A percentile compares a stretch with the other conserved stretches of the same genome.
These are phyloP conservation scores for Lipophrys pholis DNA, from an alignment of 2,113 vertebrate species.

Conservation along the genomic window DNA sequence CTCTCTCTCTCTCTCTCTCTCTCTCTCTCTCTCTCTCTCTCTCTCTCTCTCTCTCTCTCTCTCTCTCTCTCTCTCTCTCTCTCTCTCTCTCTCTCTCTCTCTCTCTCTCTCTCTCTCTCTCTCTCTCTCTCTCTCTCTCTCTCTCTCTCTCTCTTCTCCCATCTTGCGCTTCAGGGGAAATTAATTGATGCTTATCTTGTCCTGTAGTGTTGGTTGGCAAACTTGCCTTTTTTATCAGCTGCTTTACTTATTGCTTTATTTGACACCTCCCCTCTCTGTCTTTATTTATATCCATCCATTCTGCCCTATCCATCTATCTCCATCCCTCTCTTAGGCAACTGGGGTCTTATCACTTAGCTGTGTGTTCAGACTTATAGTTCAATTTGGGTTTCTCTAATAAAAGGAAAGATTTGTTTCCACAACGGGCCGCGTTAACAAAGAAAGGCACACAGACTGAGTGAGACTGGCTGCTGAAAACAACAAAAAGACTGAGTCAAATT, in stretches of 20 bases:
- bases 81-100: too few species aligned
- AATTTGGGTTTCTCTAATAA: slow-evolving; percentile 56
- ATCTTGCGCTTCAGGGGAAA: slow-evolving; percentile 68
- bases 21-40: too few species aligned
- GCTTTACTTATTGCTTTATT: slow-evolving; percentile 65
- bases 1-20: too few species aligned
- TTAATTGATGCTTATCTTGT: slow-evolving; percentile 74
- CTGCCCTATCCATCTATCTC: not conserved
- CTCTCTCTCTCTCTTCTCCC: too few species aligned
- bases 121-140: too few species aligned
- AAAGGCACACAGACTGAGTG: slow-evolving; percentile 4
- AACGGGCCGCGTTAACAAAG: slow-evolving; percentile 29
- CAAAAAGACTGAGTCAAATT: slow-evolving; percentile 6
- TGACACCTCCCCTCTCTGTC: slow-evolving; percentile 5
- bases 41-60: too few species aligned
- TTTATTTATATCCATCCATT: too few species aligned
- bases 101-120: too few species aligned
- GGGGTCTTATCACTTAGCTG: slow-evolving; percentile 50
- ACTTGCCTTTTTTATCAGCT: slow-evolving; percentile 60
- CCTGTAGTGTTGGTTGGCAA: slow-evolving; percentile 62
- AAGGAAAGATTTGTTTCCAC: slow-evolving; percentile 39
- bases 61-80: too few species aligned
- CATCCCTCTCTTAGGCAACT: slow-evolving; percentile 23
- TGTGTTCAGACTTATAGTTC: slow-evolving; percentile 53
- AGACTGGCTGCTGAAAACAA: slow-evolving; percentile 18